Percentiles rank a stretch among this genome's conserved stretches.
phyloP scores from a whole-genome alignment of 1,140 invertebrate genomes.

The Diachasmimorpha longicaudata region DNA sequence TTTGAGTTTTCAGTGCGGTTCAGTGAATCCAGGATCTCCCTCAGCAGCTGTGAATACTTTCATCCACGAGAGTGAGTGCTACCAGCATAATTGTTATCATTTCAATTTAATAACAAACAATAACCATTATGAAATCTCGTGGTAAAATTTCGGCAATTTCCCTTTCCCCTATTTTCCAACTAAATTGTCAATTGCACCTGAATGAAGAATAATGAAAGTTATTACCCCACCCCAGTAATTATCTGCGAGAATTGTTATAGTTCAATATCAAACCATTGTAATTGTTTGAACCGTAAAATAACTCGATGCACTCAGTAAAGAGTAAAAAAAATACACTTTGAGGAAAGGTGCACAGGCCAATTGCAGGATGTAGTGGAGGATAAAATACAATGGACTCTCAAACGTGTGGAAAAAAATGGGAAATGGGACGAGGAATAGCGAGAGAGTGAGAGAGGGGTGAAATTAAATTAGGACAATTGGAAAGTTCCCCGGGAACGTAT shows the following conservation, averaged over 20 bases:
- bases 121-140: not conserved
- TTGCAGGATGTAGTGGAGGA: not conserved
- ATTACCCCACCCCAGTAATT: too few species aligned
- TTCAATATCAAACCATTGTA: too few species aligned
- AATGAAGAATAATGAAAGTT: not conserved
- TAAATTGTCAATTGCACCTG: not conserved
- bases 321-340: not conserved
- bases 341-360: not conserved
- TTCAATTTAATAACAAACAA: not conserved
- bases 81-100: not conserved
- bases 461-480: slow-evolving; percentile 13
- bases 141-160: not conserved
- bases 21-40: not conserved
- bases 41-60: slow-evolving; percentile 6
- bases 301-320: too few species aligned
- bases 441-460: not conserved
- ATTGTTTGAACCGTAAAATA: not conserved
- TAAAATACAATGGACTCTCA: not conserved
- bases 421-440: too few species aligned
- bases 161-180: not conserved
- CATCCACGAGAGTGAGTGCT: slow-evolving; percentile 19
- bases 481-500: not conserved
- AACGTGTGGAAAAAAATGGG: not conserved
- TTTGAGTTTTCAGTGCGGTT: slow-evolving; percentile 1
- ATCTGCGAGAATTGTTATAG: too few species aligned